A percentile compares a stretch with the other conserved stretches of the same genome.
Conservation (phyloP, 30 jellyfish, hydroid and myxozoan species). For the Sanderia malayensis region DNA sequence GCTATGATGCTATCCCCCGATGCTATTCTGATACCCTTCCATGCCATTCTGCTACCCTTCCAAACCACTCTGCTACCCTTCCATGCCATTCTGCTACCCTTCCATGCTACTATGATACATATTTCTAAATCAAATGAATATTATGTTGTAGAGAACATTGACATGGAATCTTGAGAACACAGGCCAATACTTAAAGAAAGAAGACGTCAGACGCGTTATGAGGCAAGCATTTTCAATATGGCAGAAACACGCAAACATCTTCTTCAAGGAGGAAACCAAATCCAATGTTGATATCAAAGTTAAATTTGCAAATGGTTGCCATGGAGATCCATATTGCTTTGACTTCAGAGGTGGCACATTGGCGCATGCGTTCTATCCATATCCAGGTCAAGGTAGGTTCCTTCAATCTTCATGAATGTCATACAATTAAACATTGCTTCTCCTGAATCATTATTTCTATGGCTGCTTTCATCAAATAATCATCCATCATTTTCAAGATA, state of each 20-base stretch:
- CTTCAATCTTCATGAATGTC: background rate
- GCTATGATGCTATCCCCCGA: too few relatives aligned
- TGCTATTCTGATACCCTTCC: too few relatives aligned
- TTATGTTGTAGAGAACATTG: constrained; percentile 46
- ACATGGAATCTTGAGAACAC: constrained; percentile 66
- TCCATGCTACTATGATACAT: too few relatives aligned
- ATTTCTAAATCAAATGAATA: too few relatives aligned
- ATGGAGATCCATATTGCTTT: constrained; percentile 69
- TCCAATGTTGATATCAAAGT: constrained; percentile 39
- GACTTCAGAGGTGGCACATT: constrained; percentile 76
- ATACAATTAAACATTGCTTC: background rate
- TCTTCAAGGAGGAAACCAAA: constrained; percentile 37
- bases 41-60: too few relatives aligned
- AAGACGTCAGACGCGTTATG: constrained; percentile 46
- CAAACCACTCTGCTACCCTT: too few relatives aligned
- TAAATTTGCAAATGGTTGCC: constrained; percentile 48
- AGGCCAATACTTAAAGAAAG: constrained; percentile 43
- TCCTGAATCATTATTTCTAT: too few relatives aligned
- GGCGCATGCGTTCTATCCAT: constrained; percentile 88
- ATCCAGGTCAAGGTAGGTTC: constrained; percentile 45
- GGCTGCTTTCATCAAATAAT: too few relatives aligned
- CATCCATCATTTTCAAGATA: too few relatives aligned
- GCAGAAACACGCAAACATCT: constrained; percentile 56
- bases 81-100: too few relatives aligned
- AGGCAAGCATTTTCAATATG: constrained; percentile 57